These are phyloP conservation scores for Antechinus flavipes DNA, from an alignment of 2,113 vertebrate genomes.

Conservation along the genomic window DNA sequence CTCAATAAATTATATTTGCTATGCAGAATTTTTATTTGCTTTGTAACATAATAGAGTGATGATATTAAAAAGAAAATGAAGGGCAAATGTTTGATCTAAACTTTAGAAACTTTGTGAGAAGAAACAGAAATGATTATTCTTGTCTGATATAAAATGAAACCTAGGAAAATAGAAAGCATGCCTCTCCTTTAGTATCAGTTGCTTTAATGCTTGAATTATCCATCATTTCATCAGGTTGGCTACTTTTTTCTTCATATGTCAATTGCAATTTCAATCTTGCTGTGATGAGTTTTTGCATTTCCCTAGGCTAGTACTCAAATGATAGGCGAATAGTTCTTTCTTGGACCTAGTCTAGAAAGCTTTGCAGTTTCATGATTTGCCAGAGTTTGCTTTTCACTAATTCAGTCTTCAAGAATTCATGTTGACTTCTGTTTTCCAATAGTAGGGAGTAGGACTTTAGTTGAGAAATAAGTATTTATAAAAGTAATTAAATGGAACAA, in stretches of 20 bases:
- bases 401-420: background rate
- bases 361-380: background rate
- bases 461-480: background rate
- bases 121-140: conserved; percentile 14
- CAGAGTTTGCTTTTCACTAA: background rate
- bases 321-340: background rate
- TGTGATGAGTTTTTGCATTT: background rate
- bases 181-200: background rate
- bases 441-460: background rate
- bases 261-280: background rate
- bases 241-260: background rate
- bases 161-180: background rate
- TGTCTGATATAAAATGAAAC: conserved; percentile 43
- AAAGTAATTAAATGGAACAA: background rate
- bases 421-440: background rate
- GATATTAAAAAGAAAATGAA: conserved; percentile 34
- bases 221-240: background rate
- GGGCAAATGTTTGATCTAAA: conserved; percentile 32
- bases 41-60: conserved; percentile 46
- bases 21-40: conserved; percentile 29
- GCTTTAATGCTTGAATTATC: background rate
- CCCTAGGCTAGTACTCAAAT: background rate
- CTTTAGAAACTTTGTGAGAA: conserved; percentile 8
- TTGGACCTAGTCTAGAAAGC: background rate
- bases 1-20: conserved; percentile 37